Evolutionary conservation across 2,113 vertebrate genomes (phyloP), one percentile per base, ranked within the genome.

Genomic region (Hippocampus barbouri): DNA sequence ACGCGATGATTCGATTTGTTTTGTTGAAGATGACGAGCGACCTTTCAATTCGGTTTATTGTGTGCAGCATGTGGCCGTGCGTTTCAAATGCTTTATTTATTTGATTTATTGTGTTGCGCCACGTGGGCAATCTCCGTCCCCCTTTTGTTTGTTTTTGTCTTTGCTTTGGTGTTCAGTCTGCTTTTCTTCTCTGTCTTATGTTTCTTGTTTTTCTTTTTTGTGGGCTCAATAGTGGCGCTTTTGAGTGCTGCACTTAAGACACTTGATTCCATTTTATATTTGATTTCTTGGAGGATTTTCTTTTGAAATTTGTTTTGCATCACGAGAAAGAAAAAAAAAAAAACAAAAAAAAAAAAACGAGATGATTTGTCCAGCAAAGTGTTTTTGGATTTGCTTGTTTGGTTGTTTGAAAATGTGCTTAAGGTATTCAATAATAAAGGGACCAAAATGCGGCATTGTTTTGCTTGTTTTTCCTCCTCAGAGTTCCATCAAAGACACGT

Each of bases 381-480:
- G 84, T 89, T 78, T 81, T 92, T 89, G 67, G 79, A 86, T 90
- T 87, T 91, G 87, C 86, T 91, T 89, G 90, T 91, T 92, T 90
- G 90, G 87, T 92, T 91, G 91, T 91, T 91, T 91, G 88, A 91
- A 61, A 91, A 89, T 92, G 91, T 92, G 90, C 89, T 90, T 88
- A 86, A 87, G 76, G 25, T 34, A 65, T 43, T 5, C 23, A 45
- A 86, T 87, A 68, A 92, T 92, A 93, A 93, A 91, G 87, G 91
- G 90, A 92, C 90, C 91, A 93, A 92, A 91, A 92, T 86, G 84
- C 89, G 85, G 41, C 89, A 83, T n/a, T 59, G 43, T 73, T 27
- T 23, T 70, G 7, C 1, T 62, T 54, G 16, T 54, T 56, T 56
- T n/a, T n/a, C 15, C 8, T n/a, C 53, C 53, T 72, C 34, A 60